phyloP scores from a whole-genome alignment of 2,797 vertebrate species.

The Pelobates cultripes region DNA sequence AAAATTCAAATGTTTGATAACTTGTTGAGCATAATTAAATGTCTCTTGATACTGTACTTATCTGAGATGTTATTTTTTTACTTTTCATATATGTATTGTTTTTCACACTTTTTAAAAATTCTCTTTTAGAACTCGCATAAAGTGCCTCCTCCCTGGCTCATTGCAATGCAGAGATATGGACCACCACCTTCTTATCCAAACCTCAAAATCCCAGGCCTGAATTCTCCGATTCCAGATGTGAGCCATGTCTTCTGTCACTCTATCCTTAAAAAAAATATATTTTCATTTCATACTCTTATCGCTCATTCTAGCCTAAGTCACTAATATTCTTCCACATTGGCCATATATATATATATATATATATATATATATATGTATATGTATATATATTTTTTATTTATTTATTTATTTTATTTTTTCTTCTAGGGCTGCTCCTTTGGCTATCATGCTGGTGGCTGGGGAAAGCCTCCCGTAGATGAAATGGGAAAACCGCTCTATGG shows the following conservation, averaged over 20 bases:
- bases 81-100: too few species aligned
- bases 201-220: slow-evolving; percentile 91
- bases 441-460: slow-evolving; percentile 93
- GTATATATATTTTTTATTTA: background rate
- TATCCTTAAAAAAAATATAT: background rate
- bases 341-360: background rate
- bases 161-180: slow-evolving; percentile 94
- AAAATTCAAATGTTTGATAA: too few species aligned
- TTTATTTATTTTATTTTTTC: background rate
- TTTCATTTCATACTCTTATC: background rate
- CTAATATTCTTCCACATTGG: background rate
- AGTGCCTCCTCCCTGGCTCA: slow-evolving; percentile 92
- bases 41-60: too few species aligned
- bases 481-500: slow-evolving; percentile 92
- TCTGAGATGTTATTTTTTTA: too few species aligned
- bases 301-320: background rate
- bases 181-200: slow-evolving; percentile 94
- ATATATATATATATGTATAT: background rate
- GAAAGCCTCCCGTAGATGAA: slow-evolving; percentile 91
- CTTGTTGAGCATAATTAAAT: too few species aligned
- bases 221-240: slow-evolving; percentile 92
- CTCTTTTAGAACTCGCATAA: slow-evolving; percentile 87
- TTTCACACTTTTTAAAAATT: too few species aligned
- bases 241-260: slow-evolving; percentile 4
- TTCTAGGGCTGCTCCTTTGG: slow-evolving; percentile 87